Evolutionary conservation across 2,888 invertebrate species (phyloP).

Genomic region (Agrenia bidenticulata): DNA sequence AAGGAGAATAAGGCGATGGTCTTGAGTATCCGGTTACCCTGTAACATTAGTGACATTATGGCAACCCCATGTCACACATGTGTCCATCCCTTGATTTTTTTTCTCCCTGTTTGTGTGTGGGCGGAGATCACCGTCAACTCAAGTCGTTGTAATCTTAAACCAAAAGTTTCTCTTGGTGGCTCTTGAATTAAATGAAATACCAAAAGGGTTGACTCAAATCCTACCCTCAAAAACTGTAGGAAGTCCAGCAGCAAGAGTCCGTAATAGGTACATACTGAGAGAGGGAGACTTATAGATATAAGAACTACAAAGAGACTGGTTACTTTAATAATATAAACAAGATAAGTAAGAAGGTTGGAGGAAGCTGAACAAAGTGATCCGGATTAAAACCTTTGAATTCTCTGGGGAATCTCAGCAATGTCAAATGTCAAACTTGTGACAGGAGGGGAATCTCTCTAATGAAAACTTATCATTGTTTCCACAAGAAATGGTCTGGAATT

Average conservation of each 20-base stretch:
- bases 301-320: too few species aligned
- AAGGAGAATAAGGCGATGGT: not conserved
- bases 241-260: too few species aligned
- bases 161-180: not conserved
- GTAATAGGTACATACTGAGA: too few species aligned
- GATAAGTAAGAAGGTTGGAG: too few species aligned
- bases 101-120: slow-evolving; percentile 4
- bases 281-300: too few species aligned
- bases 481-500: slow-evolving; percentile 1
- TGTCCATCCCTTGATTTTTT: not conserved
- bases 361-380: not conserved
- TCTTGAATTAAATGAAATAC: too few species aligned
- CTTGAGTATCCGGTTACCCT: slow-evolving; percentile 11
- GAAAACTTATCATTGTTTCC: slow-evolving; percentile 9
- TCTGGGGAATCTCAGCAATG: slow-evolving; percentile 4
- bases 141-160: slow-evolving; percentile 1
- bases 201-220: too few species aligned
- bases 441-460: slow-evolving; percentile 6
- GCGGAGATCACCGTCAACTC: slow-evolving; percentile 1
- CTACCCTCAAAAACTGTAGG: too few species aligned
- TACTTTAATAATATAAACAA: too few species aligned
- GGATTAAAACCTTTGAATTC: slow-evolving; percentile 6
- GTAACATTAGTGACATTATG: slow-evolving; percentile 1
- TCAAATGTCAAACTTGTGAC: slow-evolving; percentile 7
- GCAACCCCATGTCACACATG: not conserved